These are phyloP conservation scores for Choristoneura rosaceana DNA, from an alignment of 2,888 invertebrate species.

Conservation along the genomic window DNA sequence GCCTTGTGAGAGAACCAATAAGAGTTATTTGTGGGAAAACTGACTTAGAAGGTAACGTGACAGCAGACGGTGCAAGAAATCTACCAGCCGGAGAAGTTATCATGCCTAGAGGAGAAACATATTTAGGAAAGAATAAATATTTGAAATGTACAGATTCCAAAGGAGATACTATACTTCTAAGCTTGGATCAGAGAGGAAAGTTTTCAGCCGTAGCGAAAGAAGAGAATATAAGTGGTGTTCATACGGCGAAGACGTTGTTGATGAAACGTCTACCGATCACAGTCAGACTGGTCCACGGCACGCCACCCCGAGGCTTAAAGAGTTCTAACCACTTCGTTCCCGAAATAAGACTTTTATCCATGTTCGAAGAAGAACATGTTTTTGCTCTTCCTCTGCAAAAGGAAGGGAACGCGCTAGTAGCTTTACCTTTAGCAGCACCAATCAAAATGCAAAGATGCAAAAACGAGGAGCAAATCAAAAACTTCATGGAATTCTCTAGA, in stretches of 20 bases:
- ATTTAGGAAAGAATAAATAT: conserved; percentile 90
- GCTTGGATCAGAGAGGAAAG: conserved; percentile 94
- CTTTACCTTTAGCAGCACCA: conserved; percentile 94
- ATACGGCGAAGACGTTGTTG: conserved; percentile 94
- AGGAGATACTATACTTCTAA: conserved; percentile 93
- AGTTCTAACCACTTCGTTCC: conserved; percentile 93
- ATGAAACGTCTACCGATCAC: conserved; percentile 96
- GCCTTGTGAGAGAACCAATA: conserved; percentile 92
- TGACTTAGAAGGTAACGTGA: conserved; percentile 87
- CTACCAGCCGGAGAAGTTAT: conserved; percentile 94
- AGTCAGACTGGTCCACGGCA: conserved; percentile 96
- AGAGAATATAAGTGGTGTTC: conserved; percentile 97
- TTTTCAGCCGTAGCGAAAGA: conserved; percentile 97
- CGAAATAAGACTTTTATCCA: conserved; percentile 92
- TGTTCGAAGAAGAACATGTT: conserved; percentile 94
- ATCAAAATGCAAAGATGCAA: conserved; percentile 93
- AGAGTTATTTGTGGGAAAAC: conserved; percentile 88
- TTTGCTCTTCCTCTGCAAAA: conserved; percentile 94
- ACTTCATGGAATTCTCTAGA: conserved; percentile 90
- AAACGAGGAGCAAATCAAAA: conserved; percentile 92
- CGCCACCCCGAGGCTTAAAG: conserved; percentile 93
- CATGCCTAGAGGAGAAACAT: conserved; percentile 90
- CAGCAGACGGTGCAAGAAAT: conserved; percentile 89
- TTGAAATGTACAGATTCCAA: conserved; percentile 94
- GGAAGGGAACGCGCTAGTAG: conserved; percentile 91